These are phyloP conservation scores for Monomorium pharaonis DNA, from an alignment of 1,140 invertebrate species.

Conservation along the genomic window DNA sequence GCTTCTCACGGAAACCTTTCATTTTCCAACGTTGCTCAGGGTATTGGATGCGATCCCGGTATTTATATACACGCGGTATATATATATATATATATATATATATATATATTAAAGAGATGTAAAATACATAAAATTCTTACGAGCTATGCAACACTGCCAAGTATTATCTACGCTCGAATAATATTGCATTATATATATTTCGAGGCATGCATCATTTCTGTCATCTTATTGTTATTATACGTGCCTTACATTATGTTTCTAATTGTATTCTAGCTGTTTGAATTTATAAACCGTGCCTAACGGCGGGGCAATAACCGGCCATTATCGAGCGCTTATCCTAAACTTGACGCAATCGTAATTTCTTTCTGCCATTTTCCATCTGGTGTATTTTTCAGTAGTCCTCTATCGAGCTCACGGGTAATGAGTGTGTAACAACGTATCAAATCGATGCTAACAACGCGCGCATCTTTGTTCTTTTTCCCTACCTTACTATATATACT, in stretches of 20 bases:
- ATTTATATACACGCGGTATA: not conserved
- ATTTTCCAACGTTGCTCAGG: not conserved
- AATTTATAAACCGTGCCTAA: constrained; percentile 1
- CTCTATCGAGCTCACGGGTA: not conserved
- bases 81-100: not conserved
- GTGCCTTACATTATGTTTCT: not conserved
- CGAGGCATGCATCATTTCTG: not conserved
- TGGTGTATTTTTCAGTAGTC: not conserved
- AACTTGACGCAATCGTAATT: constrained; percentile 34
- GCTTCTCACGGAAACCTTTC: not conserved
- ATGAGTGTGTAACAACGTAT: constrained; percentile 21
- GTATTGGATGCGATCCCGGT: not conserved
- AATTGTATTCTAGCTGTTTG: not conserved
- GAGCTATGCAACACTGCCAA: not conserved
- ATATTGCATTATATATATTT: not conserved
- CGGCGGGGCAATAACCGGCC: constrained; percentile 21
- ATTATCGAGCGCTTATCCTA: constrained; percentile 39
- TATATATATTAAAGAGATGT: not conserved
- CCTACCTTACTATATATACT: no score
- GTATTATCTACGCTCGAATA: not conserved
- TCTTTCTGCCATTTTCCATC: not conserved
- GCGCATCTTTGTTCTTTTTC: not conserved
- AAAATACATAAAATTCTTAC: not conserved
- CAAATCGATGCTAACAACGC: constrained; percentile 15
- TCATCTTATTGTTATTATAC: not conserved